These are phyloP conservation scores for Pogonognathellus flavescens DNA, from an alignment of 1,140 invertebrate species.

Conservation along the genomic window DNA sequence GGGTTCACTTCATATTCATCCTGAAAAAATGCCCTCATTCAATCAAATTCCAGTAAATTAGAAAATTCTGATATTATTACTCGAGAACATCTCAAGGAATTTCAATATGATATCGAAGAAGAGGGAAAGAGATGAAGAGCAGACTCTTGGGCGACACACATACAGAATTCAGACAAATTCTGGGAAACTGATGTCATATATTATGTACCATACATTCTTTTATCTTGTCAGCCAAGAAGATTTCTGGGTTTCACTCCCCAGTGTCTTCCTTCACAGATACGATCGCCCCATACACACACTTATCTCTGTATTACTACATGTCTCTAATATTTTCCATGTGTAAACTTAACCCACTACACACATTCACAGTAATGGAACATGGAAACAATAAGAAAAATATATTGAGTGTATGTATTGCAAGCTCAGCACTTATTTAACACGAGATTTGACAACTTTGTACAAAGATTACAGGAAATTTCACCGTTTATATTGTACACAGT, in stretches of 20 bases:
- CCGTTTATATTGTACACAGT: neutral
- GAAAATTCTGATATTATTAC: neutral
- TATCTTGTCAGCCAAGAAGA: too few species aligned
- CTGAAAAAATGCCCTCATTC: constrained; percentile 2
- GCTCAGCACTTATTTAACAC: constrained; percentile 42
- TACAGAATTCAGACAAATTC: too few species aligned
- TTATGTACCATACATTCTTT: too few species aligned
- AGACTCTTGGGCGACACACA: too few species aligned
- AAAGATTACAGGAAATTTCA: constrained; percentile 13
- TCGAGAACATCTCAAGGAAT: neutral
- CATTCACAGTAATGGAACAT: neutral
- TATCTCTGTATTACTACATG: too few species aligned
- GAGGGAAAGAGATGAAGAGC: too few species aligned
- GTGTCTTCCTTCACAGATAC: too few species aligned
- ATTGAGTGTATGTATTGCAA: constrained; percentile 39
- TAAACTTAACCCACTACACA: neutral
- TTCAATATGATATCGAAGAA: too few species aligned
- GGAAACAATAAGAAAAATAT: constrained; percentile 20
- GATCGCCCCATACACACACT: too few species aligned
- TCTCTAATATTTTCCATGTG: too few species aligned
- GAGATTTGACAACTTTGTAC: constrained; percentile 36
- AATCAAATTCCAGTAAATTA: neutral
- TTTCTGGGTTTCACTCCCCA: too few species aligned
- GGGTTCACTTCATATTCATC: neutral
- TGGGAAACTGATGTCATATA: too few species aligned